A percentile compares a stretch with the other conserved stretches of the same genome.
Conservation (phyloP, 2,888 invertebrate genomes). For the Rhamnusium bicolor region DNA sequence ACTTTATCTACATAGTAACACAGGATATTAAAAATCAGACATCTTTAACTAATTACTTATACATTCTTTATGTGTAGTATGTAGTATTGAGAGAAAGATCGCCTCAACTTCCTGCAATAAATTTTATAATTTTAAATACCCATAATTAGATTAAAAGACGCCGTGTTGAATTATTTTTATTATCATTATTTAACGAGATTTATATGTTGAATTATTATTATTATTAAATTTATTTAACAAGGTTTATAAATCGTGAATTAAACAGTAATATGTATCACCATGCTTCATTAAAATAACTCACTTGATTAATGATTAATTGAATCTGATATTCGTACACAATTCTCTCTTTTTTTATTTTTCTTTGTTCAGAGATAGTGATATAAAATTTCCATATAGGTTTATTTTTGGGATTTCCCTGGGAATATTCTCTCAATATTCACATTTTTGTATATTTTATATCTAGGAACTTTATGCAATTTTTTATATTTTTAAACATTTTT, state of each 20-base stretch:
- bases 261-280: not conserved
- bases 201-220: constrained; percentile 6
- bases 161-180: constrained; percentile 2
- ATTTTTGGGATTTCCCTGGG: too few relatives aligned
- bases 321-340: too few relatives aligned
- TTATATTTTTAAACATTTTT: too few relatives aligned
- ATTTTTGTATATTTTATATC: too few relatives aligned
- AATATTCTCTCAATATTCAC: too few relatives aligned
- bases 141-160: constrained; percentile 1
- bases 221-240: not conserved
- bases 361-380: too few relatives aligned
- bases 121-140: constrained; percentile 1
- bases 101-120: constrained; percentile 7
- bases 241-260: not conserved
- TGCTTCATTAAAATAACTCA: too few relatives aligned
- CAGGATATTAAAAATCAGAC: not conserved
- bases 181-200: not conserved
- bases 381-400: too few relatives aligned
- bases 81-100: not conserved
- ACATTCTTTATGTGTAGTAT: not conserved
- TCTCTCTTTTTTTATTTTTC: too few relatives aligned
- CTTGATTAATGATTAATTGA: too few relatives aligned
- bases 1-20: constrained; percentile 2
- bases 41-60: constrained; percentile 6
- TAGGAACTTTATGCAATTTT: too few relatives aligned